Evolutionary conservation across 2,113 vertebrate species (phyloP).

Genomic region (Eulacestoma nigropectus): DNA sequence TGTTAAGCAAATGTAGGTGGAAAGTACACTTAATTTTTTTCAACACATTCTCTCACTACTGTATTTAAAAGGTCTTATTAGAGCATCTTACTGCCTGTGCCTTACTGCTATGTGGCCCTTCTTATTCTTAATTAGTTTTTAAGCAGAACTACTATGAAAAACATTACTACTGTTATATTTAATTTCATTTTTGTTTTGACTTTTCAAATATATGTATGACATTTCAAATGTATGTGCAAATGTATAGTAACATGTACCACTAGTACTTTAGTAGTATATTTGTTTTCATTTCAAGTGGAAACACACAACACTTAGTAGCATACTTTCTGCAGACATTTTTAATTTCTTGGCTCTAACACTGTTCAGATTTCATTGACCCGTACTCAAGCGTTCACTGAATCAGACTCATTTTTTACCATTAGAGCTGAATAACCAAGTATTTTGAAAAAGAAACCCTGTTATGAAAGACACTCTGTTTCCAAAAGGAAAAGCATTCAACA

Average conservation of each 20-base stretch:
- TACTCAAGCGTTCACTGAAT: not conserved
- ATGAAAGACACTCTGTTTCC: not conserved
- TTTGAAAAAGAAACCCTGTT: not conserved
- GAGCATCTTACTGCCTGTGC: not conserved
- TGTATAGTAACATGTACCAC: not conserved
- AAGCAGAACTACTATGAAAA: not conserved
- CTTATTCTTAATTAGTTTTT: not conserved
- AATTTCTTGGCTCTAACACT: not conserved
- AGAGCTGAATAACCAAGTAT: not conserved
- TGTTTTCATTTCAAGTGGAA: not conserved
- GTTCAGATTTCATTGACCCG: not conserved
- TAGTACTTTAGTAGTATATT: not conserved
- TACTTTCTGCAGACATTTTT: not conserved
- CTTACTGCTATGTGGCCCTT: not conserved
- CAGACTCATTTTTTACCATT: not conserved
- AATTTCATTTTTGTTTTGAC: not conserved
- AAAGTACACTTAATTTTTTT: not conserved
- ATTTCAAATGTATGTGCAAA: not conserved
- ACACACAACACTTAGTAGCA: not conserved
- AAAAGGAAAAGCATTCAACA: not conserved
- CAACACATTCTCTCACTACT: not conserved
- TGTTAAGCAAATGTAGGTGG: not conserved
- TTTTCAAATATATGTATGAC: not conserved
- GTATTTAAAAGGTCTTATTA: not conserved
- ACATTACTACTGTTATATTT: not conserved